Conservation (phyloP, 1,140 invertebrate genomes). For the Agrilus planipennis region DNA sequence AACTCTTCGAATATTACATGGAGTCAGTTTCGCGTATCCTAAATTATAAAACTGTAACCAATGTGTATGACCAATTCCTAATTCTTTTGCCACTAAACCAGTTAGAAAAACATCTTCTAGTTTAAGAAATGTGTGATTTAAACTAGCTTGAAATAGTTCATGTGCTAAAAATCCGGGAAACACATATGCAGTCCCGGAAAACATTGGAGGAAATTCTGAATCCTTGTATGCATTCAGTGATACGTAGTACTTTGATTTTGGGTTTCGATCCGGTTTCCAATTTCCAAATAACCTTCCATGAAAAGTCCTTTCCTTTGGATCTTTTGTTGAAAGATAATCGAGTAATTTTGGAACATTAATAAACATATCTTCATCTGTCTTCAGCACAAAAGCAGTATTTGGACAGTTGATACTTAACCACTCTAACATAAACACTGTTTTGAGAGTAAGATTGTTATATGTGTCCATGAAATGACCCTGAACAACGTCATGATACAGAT, state of each 20-base stretch:
- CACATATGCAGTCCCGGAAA: constrained; percentile 77
- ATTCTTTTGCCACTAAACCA: constrained; percentile 65
- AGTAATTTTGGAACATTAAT: constrained; percentile 27
- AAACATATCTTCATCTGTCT: constrained; percentile 1
- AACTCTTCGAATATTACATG: constrained; percentile 64
- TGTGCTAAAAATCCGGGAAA: constrained; percentile 55
- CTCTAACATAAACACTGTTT: background rate
- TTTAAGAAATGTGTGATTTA: constrained; percentile 63
- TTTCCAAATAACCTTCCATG: constrained; percentile 69
- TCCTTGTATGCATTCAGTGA: constrained; percentile 57
- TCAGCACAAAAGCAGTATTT: background rate
- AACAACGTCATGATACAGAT: constrained; percentile 1
- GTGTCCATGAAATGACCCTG: constrained; percentile 2
- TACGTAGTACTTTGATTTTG: constrained; percentile 76
- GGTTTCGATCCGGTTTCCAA: constrained; percentile 75
- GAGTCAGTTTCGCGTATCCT: constrained; percentile 59
- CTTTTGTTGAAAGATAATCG: constrained; percentile 53
- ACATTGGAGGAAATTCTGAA: constrained; percentile 65
- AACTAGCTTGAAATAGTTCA: constrained; percentile 52
- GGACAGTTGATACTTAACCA: background rate
- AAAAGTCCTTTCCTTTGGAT: constrained; percentile 52
- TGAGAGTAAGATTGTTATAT: constrained; percentile 4
- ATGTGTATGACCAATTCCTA: constrained; percentile 59
- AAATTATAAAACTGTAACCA: constrained; percentile 73
- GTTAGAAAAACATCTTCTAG: constrained; percentile 86